Conservation (phyloP, 2,113 vertebrate species). For the Malurus alboscapulatus region DNA sequence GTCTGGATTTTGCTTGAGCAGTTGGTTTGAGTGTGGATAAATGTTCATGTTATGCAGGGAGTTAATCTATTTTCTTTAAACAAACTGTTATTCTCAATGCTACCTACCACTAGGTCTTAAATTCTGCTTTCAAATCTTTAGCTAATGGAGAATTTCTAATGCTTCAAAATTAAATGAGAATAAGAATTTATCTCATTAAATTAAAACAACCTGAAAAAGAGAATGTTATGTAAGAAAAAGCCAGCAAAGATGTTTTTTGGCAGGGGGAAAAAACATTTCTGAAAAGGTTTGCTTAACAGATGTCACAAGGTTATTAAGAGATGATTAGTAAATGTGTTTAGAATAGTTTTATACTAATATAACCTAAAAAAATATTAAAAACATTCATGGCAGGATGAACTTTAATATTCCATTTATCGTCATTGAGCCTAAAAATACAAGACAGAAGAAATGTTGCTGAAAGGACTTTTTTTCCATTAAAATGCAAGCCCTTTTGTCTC, state of each 20-base stretch:
- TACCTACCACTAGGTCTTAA: background rate
- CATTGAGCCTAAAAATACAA: background rate
- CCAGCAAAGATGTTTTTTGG: background rate
- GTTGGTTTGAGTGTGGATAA: background rate
- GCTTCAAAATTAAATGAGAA: background rate
- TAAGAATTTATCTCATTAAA: background rate
- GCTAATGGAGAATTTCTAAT: background rate
- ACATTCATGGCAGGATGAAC: background rate
- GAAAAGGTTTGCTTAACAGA: background rate
- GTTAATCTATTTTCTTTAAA: background rate
- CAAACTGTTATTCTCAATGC: background rate
- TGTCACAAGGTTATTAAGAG: background rate
- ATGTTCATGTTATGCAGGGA: background rate
- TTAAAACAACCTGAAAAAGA: background rate
- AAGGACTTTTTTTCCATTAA: background rate
- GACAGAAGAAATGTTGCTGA: background rate
- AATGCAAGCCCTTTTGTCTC: background rate
- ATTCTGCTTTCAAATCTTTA: background rate
- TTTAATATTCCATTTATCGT: background rate
- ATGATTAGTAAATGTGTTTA: background rate
- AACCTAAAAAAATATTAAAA: background rate
- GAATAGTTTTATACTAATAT: background rate
- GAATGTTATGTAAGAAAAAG: background rate
- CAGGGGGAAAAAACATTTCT: background rate
- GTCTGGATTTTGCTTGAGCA: background rate